Evolutionary conservation across 2,113 vertebrate species (phyloP), one percentile per base, ranked within the genome.

Genomic region (Tychaedon coryphoeus): DNA sequence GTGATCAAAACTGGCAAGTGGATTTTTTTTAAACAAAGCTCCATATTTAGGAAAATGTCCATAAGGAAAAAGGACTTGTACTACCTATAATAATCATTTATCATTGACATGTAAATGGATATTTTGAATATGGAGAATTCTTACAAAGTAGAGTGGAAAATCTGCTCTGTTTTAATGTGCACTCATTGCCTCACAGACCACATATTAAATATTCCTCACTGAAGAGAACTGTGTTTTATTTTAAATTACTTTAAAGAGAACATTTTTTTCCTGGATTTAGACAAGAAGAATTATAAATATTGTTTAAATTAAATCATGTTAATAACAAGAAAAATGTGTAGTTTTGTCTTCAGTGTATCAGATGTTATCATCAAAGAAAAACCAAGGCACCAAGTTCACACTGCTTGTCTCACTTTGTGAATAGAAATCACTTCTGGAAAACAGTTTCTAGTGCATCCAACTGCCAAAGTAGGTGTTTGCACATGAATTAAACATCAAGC

Each of bases 401-500:
- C 9, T 22, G 12, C 3, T 82, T 42, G n/a, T 85, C 47, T 84
- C 33, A 47, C 26, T 74, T 47, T 31, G 15, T 82, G 56, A 82
- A 20, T 34, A 67, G 53, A 79, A 4, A 26, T 62, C 36, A 33
- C 50, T 84, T 91, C 11, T 80, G 60, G 51, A 60, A 86, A 76
- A 57, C 14, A n/a, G 36, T 36, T 83, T 61, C 67, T 73, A 53
- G 71, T 57, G 38, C 60, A 80, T 82, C 36, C 83, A 8, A 90
- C 48, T 56, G 8, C 34, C 67, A 57, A 36, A 83, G 45, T 69
- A 76, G 62, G 42, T 84, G 80, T 89, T 91, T 74, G 51, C 43
- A 70, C 38, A 84, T 91, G 87, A 92, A 91, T 92, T 91, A 94
- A 92, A 65, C 93, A 84, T 93, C 60, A 81, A 74, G 19, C 4